A percentile compares a stretch with the other conserved stretches of the same genome.
These are phyloP conservation scores for Cheilinus undulatus DNA, from an alignment of 2,113 vertebrate genomes.

Conservation along the genomic window DNA sequence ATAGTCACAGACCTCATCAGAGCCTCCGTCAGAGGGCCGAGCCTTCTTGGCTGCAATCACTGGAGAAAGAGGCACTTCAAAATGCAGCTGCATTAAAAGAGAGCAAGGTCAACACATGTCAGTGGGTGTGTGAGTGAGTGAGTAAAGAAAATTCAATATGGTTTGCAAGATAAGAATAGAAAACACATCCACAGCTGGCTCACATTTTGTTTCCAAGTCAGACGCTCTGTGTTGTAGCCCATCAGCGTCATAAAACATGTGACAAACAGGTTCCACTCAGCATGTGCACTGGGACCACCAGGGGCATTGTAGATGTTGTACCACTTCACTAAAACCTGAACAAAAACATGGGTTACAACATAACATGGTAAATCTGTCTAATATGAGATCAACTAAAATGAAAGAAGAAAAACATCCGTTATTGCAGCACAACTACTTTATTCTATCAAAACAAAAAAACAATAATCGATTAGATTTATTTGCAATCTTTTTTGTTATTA, in stretches of 20 bases:
- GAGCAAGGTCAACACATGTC: slow-evolving; percentile 19
- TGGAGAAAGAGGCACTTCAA: slow-evolving; percentile 96
- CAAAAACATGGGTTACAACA: background rate
- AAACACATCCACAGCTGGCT: slow-evolving; percentile 60
- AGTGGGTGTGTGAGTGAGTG: background rate
- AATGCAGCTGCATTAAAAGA: slow-evolving; percentile 87
- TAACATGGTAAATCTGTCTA: background rate
- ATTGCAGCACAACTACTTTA: background rate
- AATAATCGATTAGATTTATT: background rate
- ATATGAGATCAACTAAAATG: background rate
- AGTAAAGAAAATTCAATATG: background rate
- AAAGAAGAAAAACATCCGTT: background rate
- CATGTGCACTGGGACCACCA: slow-evolving; percentile 91
- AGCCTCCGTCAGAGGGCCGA: slow-evolving; percentile 93
- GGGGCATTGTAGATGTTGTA: slow-evolving; percentile 97
- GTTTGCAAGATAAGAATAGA: background rate
- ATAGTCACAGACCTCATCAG: slow-evolving; percentile 90
- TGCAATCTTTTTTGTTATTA: background rate
- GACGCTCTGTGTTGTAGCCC: slow-evolving; percentile 97
- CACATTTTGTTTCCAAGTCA: slow-evolving; percentile 93
- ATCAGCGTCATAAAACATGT: slow-evolving; percentile 97
- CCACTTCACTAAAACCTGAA: slow-evolving; percentile 91
- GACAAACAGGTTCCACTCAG: slow-evolving; percentile 96
- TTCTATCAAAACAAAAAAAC: background rate
- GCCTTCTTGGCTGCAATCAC: slow-evolving; percentile 99